Percentiles rank a stretch among this genome's conserved stretches.
Evolutionary conservation across 2,113 vertebrate species (phyloP).

Genomic region (Spea multiplicata): DNA sequence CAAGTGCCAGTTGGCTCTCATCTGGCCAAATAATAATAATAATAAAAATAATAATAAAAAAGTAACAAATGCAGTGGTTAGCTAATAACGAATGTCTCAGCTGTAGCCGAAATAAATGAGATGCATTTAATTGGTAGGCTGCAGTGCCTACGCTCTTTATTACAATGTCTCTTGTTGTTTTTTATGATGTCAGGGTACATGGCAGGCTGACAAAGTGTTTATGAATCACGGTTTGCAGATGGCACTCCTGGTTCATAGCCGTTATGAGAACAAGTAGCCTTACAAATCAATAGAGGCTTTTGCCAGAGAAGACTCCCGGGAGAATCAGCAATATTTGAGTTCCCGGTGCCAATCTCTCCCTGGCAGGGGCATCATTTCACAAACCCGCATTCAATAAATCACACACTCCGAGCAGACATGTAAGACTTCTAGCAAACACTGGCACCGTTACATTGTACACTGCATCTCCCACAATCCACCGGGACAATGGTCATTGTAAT

Average conservation of each 20-base stretch:
- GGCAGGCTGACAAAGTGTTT: conserved; percentile 82
- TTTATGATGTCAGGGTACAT: conserved; percentile 79
- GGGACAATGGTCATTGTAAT: neutral
- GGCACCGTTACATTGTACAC: neutral
- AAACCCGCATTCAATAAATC: conserved; percentile 69
- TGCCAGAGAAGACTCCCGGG: conserved; percentile 75
- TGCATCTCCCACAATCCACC: neutral
- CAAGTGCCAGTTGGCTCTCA: conserved; percentile 71
- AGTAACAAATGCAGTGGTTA: conserved; percentile 81
- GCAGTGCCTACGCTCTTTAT: conserved; percentile 73
- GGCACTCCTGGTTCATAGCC: conserved; percentile 74
- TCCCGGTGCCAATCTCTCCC: conserved; percentile 70
- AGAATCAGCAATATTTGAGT: conserved; percentile 73
- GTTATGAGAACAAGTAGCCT: conserved; percentile 73
- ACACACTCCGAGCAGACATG: conserved; percentile 60
- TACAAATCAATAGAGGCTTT: conserved; percentile 67
- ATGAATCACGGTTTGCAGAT: conserved; percentile 86
- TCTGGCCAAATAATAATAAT: conserved; percentile 47
- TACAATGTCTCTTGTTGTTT: conserved; percentile 76
- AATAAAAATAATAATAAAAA: conserved; percentile 53
- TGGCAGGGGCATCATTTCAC: conserved; percentile 67
- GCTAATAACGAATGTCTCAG: conserved; percentile 85
- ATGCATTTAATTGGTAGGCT: conserved; percentile 78
- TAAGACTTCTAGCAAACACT: conserved; percentile 49
- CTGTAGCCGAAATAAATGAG: conserved; percentile 83